Evolutionary conservation across 2,888 invertebrate genomes (phyloP), one percentile per base, ranked within the genome.

Genomic region (Scaptomyza polygonia): DNA sequence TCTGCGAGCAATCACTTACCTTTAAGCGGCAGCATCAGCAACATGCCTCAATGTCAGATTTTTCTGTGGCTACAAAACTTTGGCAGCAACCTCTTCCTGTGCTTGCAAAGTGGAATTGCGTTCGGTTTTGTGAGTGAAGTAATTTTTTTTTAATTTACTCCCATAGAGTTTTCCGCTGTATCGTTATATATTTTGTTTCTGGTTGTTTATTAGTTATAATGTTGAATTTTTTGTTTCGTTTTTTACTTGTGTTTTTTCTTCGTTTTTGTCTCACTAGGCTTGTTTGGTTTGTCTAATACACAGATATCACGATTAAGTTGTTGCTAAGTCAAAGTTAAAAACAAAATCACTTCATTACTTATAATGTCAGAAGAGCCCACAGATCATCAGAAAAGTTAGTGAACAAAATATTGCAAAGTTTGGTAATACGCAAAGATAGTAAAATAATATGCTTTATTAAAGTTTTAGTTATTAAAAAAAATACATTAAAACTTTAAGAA

Each of bases 1-100:
- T 47, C 45, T 52, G 40, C 21, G 32, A 67, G 25, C 63, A 76
- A 69, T 83, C 72, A 86, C 88, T 87, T 73, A 87, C 86, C 86
- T 88, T 75, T 77, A 64, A 80, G 72, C 78, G 87, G 85, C 85
- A 81, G 71, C 81, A 81, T 79, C 82, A 68, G 57, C 82, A 75
- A 48, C 54, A 56, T 16, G 57, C 58, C 68, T 80, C 79, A 82
- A 85, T 86, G 84, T 77, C 84, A 80, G 63, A 64, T 61, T 72
- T 52, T 40, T 66, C 14, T 76, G 64, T 73, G 58, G 69, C 51
- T 64, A 57, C 67, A 81, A 83, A 51, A 68, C 76, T 77, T 56
- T 71, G 64, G 77, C 72, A 75, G 72, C 75, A 65, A 76, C 78
- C 85, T 77, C 71, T 77, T 74, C 79, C 79, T 74, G 79, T 74